Evolutionary conservation across 2,113 vertebrate genomes (phyloP), one percentile per base, ranked within the genome.

Genomic region (Tor tambroides): DNA sequence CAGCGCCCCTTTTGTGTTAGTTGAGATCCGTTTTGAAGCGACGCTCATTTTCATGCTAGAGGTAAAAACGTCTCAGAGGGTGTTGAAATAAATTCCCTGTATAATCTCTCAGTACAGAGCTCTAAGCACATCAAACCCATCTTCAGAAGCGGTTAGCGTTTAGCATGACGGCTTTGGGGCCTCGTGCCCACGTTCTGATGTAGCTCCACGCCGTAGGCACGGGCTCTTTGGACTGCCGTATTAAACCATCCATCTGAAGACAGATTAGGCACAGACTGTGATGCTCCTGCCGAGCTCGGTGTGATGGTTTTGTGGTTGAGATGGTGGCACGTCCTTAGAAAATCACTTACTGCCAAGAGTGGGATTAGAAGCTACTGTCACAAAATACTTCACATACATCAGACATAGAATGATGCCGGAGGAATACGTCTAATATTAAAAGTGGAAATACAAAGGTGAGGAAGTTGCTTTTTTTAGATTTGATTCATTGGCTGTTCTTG

Each of bases 181-280:
- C 75, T 3, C n/a, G 15, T 21, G 78, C 78, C 84, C 38, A 67
- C 38, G n/a, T 79, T 32, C 72, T 71, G 85, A 49, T 75, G 51
- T 46, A 83, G 84, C 80, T 38, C 7, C 83, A 41, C 5, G 38
- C 59, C 19, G 38, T 11, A 63, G 51, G 63, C 51, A 67, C 82
- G 35, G 35, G 80, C 7, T 83, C 56, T 84, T 80, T 84, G 75
- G 65, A 86, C 74, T 56, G 63, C 46, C 3, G 26, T 71, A 49
- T 84, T 41, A 56, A 75, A 63, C 71, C 72, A 26, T 83, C 71
- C 80, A 67, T 65, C 82, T 83, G 71, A 87, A 78, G 80, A 56
- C 17, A 87, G 86, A 87, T 87, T 84, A 87, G 72, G 46, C n/a
- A 63, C 54, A 87, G 86, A 23, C 71, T 75, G 78, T 21, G 49